These are phyloP conservation scores for Etheostoma cragini DNA, from an alignment of 2,113 vertebrate species.

Conservation along the genomic window DNA sequence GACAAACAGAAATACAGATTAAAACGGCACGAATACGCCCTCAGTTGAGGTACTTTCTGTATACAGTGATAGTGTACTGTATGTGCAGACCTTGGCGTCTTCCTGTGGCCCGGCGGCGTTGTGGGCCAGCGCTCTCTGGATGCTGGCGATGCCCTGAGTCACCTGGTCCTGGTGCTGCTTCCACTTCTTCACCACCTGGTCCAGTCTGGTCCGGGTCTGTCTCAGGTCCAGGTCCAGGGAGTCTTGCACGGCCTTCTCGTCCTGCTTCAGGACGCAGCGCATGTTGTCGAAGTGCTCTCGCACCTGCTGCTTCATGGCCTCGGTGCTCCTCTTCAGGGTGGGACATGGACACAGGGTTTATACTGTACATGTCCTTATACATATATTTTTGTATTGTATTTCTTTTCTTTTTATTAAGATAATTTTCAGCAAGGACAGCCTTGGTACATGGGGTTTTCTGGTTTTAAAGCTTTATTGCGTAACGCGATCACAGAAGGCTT, in stretches of 20 bases:
- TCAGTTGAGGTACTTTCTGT: not conserved
- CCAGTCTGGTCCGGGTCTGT: slow-evolving; percentile 69
- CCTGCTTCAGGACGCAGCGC: slow-evolving; percentile 62
- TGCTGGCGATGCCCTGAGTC: slow-evolving; percentile 58
- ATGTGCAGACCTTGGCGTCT: slow-evolving; percentile 41
- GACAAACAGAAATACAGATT: slow-evolving; percentile 17
- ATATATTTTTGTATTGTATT: too few species aligned
- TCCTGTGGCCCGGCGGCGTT: not conserved
- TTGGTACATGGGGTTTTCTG: too few species aligned
- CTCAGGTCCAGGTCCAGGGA: slow-evolving; percentile 80
- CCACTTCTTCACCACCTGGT: slow-evolving; percentile 78
- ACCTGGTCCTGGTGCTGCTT: slow-evolving; percentile 72
- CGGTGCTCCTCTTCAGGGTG: slow-evolving; percentile 69
- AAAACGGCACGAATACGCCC: not conserved
- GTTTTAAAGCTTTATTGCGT: too few species aligned
- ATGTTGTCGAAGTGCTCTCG: slow-evolving; percentile 75
- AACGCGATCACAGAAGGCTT: too few species aligned
- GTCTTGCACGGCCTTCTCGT: slow-evolving; percentile 72
- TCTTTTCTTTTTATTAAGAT: too few species aligned
- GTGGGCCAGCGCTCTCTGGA: slow-evolving; percentile 47
- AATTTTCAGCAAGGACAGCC: too few species aligned
- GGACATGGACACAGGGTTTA: not conserved
- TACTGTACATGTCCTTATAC: too few species aligned
- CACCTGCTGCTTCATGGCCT: slow-evolving; percentile 80
- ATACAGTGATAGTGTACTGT: too few species aligned